Conservation (phyloP, 2,113 vertebrate species). For the Theristicus caerulescens region DNA sequence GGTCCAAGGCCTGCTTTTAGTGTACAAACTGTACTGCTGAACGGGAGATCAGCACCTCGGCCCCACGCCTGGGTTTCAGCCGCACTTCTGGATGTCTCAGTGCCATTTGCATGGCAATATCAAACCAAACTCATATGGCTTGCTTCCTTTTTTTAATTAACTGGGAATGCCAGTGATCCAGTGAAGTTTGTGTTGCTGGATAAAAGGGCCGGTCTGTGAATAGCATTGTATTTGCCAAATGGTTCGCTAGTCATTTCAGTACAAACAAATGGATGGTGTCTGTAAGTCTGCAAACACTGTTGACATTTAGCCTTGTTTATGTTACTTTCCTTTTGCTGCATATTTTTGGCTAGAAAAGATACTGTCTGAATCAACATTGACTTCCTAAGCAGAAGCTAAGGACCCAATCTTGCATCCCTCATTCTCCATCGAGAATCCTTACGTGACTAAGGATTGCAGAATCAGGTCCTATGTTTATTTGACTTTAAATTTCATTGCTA, state of each 20-base stretch:
- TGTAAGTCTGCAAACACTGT: conserved; percentile 78
- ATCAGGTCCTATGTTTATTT: conserved; percentile 24
- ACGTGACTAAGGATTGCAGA: conserved; percentile 50
- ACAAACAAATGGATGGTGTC: conserved; percentile 79
- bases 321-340: conserved; percentile 78
- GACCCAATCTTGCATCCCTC: conserved; percentile 43
- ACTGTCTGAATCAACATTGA: conserved; percentile 73
- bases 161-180: conserved; percentile 67
- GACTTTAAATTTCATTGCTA: background rate
- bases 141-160: conserved; percentile 72
- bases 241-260: conserved; percentile 76
- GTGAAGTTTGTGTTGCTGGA: conserved; percentile 71
- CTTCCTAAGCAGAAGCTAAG: conserved; percentile 70
- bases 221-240: conserved; percentile 75
- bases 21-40: background rate
- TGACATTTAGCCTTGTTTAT: conserved; percentile 82
- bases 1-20: background rate
- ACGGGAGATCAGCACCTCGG: background rate
- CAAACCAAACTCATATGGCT: conserved; percentile 57
- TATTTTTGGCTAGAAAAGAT: conserved; percentile 75
- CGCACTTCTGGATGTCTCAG: background rate
- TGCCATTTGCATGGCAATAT: conserved; percentile 57
- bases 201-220: conserved; percentile 71
- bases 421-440: conserved; percentile 15
- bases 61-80: conserved; percentile 2